Evolutionary conservation across 2,888 invertebrate species (phyloP).

Genomic region (Hydroisotoma schaefferi): DNA sequence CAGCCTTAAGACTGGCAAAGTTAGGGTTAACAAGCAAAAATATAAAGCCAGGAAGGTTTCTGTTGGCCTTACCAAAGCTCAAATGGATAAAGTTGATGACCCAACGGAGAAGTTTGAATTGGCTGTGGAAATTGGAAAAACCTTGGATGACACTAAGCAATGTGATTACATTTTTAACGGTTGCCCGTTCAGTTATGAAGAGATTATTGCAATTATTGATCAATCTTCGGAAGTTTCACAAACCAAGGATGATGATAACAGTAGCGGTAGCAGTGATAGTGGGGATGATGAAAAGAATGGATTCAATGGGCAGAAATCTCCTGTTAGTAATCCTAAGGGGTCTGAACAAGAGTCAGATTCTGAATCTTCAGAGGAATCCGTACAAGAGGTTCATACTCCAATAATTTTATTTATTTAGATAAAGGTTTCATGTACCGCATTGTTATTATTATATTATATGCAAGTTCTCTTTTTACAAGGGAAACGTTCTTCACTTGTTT

Average conservation of each 20-base stretch:
- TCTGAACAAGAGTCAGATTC: too few species aligned
- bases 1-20: too few species aligned
- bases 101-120: slow-evolving; percentile 26
- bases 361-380: too few species aligned
- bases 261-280: too few species aligned
- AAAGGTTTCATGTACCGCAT: too few species aligned
- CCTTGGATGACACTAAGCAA: slow-evolving; percentile 18
- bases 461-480: too few species aligned
- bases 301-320: too few species aligned
- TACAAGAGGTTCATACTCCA: too few species aligned
- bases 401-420: too few species aligned
- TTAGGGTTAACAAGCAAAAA: not conserved
- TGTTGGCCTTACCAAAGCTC: not conserved
- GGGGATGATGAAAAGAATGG: slow-evolving; percentile 4
- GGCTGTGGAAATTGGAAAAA: slow-evolving; percentile 31
- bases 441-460: too few species aligned
- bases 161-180: slow-evolving; percentile 35
- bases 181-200: slow-evolving; percentile 30
- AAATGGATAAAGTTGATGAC: slow-evolving; percentile 10
- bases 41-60: not conserved
- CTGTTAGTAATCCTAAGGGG: too few species aligned
- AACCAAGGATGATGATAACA: not conserved
- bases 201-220: slow-evolving; percentile 34
- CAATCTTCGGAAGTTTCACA: not conserved
- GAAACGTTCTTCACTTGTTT: too few species aligned